These are phyloP conservation scores for Pantherophis vulpinus DNA, from an alignment of 2,797 vertebrate species.

Conservation along the genomic window DNA sequence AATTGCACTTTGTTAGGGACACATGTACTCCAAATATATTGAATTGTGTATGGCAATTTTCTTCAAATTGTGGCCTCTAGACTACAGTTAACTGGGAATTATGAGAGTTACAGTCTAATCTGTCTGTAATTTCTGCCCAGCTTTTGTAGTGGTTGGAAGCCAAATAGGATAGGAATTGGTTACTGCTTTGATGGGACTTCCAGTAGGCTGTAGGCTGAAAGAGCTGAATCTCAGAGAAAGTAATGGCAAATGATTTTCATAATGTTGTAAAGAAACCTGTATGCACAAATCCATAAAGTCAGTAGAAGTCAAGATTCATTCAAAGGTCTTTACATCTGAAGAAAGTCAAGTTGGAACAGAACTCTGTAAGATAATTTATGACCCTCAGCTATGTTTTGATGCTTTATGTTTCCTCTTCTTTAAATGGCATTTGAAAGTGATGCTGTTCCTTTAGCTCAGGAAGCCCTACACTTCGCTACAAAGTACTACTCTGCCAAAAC, in stretches of 20 bases:
- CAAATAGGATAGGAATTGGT: neutral
- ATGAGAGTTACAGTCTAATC: neutral
- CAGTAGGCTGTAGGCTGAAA: neutral
- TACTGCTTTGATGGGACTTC: neutral
- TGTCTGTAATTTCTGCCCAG: neutral
- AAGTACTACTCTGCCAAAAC: neutral
- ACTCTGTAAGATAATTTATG: neutral
- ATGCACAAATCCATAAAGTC: neutral
- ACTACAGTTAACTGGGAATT: neutral
- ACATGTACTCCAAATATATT: neutral
- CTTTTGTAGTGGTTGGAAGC: neutral
- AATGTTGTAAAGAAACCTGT: neutral
- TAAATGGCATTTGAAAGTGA: neutral
- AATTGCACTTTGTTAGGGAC: neutral
- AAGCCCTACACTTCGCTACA: neutral
- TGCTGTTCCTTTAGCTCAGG: neutral
- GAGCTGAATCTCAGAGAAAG: neutral
- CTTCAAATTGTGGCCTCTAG: neutral
- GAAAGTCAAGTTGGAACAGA: neutral
- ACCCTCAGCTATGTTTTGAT: neutral
- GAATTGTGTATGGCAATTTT: neutral
- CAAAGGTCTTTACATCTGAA: neutral
- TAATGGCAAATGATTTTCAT: neutral
- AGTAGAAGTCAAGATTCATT: neutral
- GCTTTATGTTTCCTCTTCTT: neutral